phyloP scores from a whole-genome alignment of 2,888 invertebrate species.

The Patella ulyssiponensis region DNA sequence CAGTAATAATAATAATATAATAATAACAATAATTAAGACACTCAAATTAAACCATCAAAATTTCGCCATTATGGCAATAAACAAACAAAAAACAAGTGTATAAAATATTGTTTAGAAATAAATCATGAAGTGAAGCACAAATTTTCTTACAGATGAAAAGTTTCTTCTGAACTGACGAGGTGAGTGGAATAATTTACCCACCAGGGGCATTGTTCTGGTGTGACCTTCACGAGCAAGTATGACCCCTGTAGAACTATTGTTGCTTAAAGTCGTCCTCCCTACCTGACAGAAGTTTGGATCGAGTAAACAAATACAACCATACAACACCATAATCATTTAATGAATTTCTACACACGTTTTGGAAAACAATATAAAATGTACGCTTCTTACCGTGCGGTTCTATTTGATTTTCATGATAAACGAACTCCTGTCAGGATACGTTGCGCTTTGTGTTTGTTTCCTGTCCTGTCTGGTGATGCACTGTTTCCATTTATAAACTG shows the following conservation, averaged over 20 bases:
- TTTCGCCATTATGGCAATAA: no score
- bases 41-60: no score
- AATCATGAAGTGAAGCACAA: conserved; percentile 6
- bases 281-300: not conserved
- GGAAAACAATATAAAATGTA: no score
- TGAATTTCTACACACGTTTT: no score
- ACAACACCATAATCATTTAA: no score
- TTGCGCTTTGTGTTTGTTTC: not conserved
- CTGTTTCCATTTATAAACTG: not conserved
- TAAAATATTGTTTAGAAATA: no score
- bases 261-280: not conserved
- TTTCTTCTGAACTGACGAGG: conserved; percentile 55
- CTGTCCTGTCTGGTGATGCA: conserved; percentile 4
- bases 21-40: no score
- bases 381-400: not conserved
- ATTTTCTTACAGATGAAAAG: conserved; percentile 55
- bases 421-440: not conserved
- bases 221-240: conserved; percentile 46
- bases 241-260: conserved; percentile 3
- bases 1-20: no score
- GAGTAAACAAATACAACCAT: no score
- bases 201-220: conserved; percentile 49
- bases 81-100: no score
- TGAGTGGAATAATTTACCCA: conserved; percentile 44
- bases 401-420: not conserved